phyloP scores from a whole-genome alignment of 2,888 invertebrate species.

The Gastracanthus pulcherrimus region DNA sequence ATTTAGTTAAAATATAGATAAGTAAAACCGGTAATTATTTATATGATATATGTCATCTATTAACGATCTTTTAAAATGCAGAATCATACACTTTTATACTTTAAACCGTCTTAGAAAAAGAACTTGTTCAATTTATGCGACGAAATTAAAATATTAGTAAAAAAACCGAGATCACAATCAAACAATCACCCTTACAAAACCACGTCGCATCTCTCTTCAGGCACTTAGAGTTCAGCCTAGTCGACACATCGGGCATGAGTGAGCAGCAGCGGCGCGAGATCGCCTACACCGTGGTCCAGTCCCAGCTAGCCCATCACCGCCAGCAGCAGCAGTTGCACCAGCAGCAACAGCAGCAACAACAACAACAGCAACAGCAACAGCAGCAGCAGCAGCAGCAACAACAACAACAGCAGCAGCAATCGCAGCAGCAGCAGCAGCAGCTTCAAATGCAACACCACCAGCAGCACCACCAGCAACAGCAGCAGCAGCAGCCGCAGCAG shows the following conservation, averaged over 20 bases:
- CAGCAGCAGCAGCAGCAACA: conserved; percentile 42
- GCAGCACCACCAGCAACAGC: conserved; percentile 57
- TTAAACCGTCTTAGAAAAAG: too few relatives aligned
- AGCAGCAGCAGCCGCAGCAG: conserved; percentile 55
- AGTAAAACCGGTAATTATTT: too few relatives aligned
- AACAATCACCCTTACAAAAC: too few relatives aligned
- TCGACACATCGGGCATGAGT: conserved; percentile 93
- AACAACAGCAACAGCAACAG: conserved; percentile 79
- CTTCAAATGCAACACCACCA: conserved; percentile 59
- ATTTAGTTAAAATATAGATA: too few relatives aligned
- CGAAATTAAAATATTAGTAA: too few relatives aligned
- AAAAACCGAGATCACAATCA: too few relatives aligned
- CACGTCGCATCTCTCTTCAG: conserved; percentile 78
- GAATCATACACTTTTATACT: too few relatives aligned
- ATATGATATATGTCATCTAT: too few relatives aligned
- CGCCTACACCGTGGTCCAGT: conserved; percentile 91
- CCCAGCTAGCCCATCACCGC: conserved; percentile 74
- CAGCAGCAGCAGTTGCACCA: conserved; percentile 63
- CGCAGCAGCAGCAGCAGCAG: conserved; percentile 63
- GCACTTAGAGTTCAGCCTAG: conserved; percentile 91
- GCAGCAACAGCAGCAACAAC: conserved; percentile 76
- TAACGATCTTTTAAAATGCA: too few relatives aligned
- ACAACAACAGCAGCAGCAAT: conserved; percentile 36
- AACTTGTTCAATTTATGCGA: too few relatives aligned
- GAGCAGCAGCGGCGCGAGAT: conserved; percentile 92